Evolutionary conservation across 2,888 invertebrate species (phyloP).

Genomic region (Melangyna quadrimaculata): DNA sequence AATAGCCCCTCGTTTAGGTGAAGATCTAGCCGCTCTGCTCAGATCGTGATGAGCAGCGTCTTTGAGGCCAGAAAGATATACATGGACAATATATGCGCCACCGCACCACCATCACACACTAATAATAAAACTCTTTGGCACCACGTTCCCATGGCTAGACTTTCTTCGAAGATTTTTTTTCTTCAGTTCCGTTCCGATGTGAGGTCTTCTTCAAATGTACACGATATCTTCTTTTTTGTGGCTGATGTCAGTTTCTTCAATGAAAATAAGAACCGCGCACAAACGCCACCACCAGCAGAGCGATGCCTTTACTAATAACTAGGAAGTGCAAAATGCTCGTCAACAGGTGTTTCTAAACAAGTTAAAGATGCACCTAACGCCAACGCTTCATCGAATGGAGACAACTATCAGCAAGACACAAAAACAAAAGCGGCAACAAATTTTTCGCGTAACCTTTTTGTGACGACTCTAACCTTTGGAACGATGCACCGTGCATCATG

Average conservation of each 20-base stretch:
- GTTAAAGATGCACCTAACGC: slow-evolving; percentile 66
- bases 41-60: slow-evolving; percentile 60
- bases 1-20: slow-evolving; percentile 38
- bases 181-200: slow-evolving; percentile 59
- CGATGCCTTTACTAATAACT: slow-evolving; percentile 7
- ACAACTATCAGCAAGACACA: not conserved
- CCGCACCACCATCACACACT: not conserved
- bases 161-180: slow-evolving; percentile 41
- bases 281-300: slow-evolving; percentile 25
- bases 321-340: slow-evolving; percentile 70
- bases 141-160: slow-evolving; percentile 61
- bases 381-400: slow-evolving; percentile 20
- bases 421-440: slow-evolving; percentile 6
- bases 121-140: slow-evolving; percentile 21
- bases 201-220: slow-evolving; percentile 28
- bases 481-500: slow-evolving; percentile 22
- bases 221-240: slow-evolving; percentile 23
- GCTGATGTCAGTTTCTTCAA: slow-evolving; percentile 6
- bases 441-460: slow-evolving; percentile 65
- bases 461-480: slow-evolving; percentile 62
- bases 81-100: not conserved
- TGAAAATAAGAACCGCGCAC: slow-evolving; percentile 48
- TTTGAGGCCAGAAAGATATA: not conserved
- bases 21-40: slow-evolving; percentile 57
- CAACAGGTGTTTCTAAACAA: slow-evolving; percentile 68